Conservation (phyloP, 2,888 invertebrate genomes). For the Aspidiotus destructor region DNA sequence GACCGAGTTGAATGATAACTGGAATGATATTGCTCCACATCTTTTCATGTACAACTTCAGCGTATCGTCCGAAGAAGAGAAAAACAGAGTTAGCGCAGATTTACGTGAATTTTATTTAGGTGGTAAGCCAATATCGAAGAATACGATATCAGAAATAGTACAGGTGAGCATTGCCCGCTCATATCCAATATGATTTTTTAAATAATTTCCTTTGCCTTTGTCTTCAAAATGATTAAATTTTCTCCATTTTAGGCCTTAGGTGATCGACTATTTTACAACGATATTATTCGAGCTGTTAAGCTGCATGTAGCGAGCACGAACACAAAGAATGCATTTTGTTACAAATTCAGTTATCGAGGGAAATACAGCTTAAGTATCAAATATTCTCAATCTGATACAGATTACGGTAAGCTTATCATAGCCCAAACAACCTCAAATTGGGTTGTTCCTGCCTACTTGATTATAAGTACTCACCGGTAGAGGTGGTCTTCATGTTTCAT, state of each 20-base stretch:
- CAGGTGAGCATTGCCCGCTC: conserved; percentile 26
- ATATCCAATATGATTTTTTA: background rate
- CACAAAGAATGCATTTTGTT: conserved; percentile 38
- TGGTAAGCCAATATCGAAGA: conserved; percentile 31
- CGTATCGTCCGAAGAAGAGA: conserved; percentile 32
- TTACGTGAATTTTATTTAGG: conserved; percentile 38
- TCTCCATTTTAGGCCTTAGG: conserved; percentile 37
- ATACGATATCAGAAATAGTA: conserved; percentile 30
- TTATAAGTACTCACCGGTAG: too few relatives aligned
- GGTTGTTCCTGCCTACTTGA: too few relatives aligned
- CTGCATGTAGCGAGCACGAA: conserved; percentile 36
- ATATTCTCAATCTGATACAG: conserved; percentile 19
- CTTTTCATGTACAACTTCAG: conserved; percentile 39
- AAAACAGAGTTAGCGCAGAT: conserved; percentile 34
- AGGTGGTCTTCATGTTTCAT: too few relatives aligned
- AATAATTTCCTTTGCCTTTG: background rate
- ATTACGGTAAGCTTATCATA: conserved; percentile 2
- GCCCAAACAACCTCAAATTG: too few relatives aligned
- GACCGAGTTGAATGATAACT: conserved; percentile 37
- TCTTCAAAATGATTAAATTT: background rate
- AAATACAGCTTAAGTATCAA: conserved; percentile 39
- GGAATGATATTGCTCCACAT: conserved; percentile 37
- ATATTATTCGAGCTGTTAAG: conserved; percentile 37
- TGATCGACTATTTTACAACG: conserved; percentile 39
- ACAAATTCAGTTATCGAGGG: conserved; percentile 39